Evolutionary conservation across 2,113 vertebrate genomes (phyloP), one percentile per base, ranked within the genome.

Genomic region (Silurus glanis): DNA sequence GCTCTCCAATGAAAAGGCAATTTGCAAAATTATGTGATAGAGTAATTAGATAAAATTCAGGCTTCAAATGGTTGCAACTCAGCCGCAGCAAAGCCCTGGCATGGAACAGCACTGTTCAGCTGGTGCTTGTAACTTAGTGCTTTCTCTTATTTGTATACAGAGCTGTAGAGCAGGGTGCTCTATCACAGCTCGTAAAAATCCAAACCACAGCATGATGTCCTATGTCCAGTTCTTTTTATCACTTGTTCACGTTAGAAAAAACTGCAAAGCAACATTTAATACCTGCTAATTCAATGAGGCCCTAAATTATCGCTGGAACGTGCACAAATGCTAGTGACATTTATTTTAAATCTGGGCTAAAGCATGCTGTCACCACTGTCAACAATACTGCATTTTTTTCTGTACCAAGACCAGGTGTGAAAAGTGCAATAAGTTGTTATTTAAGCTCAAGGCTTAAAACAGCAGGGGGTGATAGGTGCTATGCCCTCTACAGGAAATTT

Each of bases 21-120:
- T 98, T 99, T 99, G 97, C 97, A 96, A 97, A 99, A 98, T 99
- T 96, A 98, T 96, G 97, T 97, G 97, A 97, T 96, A 94, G 96
- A 96, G 97, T 98, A 98, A 99, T 99, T 99, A 98, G 98, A 97
- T 95, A 96, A 96, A 99, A 96, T 96, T 95, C 92, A 95, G 94
- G 94, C 93, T 94, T 94, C 94, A 96, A 96, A 96, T 96, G 96
- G 96, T 96, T 96, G 95, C 96, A 94, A 93, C 94, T 95, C 95
- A 93, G 93, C 94, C 94, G 93, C 90, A 64, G 67, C 16, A 76
- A 88, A 75, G 87, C 93, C 94, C 67, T 90, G 96, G 95, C 93
- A 93, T 95, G 94, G 95, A 96, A 96, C 95, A 95, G 93, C 95
- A 94, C 93, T 85, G 78, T 80, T 62, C 45, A 80, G 72, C 79